Evolutionary conservation across 2,888 invertebrate genomes (phyloP), one percentile per base, ranked within the genome.

Genomic region (Teleogryllus oceanicus): DNA sequence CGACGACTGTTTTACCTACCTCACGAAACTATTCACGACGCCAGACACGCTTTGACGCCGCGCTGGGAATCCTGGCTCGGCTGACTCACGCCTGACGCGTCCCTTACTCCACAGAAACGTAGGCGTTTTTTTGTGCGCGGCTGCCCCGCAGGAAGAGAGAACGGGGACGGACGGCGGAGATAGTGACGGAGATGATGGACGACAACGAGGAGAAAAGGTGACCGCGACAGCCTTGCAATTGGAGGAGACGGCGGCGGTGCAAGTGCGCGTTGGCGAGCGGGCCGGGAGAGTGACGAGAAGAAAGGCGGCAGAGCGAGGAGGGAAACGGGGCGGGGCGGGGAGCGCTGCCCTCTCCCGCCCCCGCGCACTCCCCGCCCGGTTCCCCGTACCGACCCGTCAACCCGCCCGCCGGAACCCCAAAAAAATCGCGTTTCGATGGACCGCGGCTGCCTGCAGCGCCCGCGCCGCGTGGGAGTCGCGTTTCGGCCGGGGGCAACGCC

Each of bases 1-100:
- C 62, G 62, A 62, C 62, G 62, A 62, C 62, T 62, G 62, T 62
- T 62, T 62, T 62, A 62, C 62, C 62, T 62, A 13, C 62, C 62
- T 62, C 62, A 62, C 62, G 62, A 62, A 62, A 62, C 62, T 13
- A 62, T 62, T 62, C 62, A 62, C 62, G 62, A 62, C 13, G 18
- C 62, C 16, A 62, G 13, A 16, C 62, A 62, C 62, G 62, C 62
- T 62, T 62, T 62, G 62, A 62, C 62, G 62, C 62, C 62, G 62
- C 18, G 62, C 62, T 18, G 62, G 62, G 62, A 62, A 62, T 62
- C 62, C 5, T 2, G 18, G 62, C 62, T 13, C 16, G 62, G 62
- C 62, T 62, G 62, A 62, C 62, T 62, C 62, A 62, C 62, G 62
- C 62, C 18, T 62, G 24, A 24, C 62, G 16, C 62, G 13, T 62